Evolutionary conservation across 64 coral and sea anemone species (phyloP).

Genomic region (Porites lutea): DNA sequence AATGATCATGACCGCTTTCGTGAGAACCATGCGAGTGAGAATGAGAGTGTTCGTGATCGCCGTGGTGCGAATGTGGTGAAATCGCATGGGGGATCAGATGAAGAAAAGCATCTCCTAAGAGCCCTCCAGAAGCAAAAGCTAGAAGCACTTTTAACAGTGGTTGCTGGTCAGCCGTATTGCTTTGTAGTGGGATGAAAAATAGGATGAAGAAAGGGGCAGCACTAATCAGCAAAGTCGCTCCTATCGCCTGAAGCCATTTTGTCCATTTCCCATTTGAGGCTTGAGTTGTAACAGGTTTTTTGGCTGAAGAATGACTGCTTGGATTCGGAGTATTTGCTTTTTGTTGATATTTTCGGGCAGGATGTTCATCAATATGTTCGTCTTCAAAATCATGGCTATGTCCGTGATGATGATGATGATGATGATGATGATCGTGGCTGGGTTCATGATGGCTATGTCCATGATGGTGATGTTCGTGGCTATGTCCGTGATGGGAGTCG

Average conservation of each 20-base stretch:
- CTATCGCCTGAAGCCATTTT: constrained; percentile 89
- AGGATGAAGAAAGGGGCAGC: constrained; percentile 97
- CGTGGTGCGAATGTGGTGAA: constrained; percentile 90
- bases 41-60: constrained; percentile 76
- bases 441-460: not conserved
- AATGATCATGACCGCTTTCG: constrained; percentile 76
- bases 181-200: constrained; percentile 93
- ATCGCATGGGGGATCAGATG: constrained; percentile 99
- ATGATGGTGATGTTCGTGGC: constrained; percentile 7
- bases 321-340: not conserved
- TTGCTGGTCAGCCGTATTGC: constrained; percentile 92
- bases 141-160: constrained; percentile 90
- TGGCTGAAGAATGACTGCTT: not conserved
- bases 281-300: constrained; percentile 1
- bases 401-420: constrained; percentile 57
- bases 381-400: constrained; percentile 63
- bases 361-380: constrained; percentile 66
- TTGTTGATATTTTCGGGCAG: constrained; percentile 3
- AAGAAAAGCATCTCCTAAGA: constrained; percentile 95
- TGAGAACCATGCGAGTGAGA: constrained; percentile 71
- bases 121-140: constrained; percentile 93
- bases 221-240: constrained; percentile 89
- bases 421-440: not conserved
- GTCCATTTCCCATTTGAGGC: constrained; percentile 13
- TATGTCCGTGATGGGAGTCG: constrained; percentile 27